A percentile compares a stretch with the other conserved stretches of the same genome.
phyloP scores from a whole-genome alignment of 2,113 vertebrate genomes.

The Dasypus novemcinctus region DNA sequence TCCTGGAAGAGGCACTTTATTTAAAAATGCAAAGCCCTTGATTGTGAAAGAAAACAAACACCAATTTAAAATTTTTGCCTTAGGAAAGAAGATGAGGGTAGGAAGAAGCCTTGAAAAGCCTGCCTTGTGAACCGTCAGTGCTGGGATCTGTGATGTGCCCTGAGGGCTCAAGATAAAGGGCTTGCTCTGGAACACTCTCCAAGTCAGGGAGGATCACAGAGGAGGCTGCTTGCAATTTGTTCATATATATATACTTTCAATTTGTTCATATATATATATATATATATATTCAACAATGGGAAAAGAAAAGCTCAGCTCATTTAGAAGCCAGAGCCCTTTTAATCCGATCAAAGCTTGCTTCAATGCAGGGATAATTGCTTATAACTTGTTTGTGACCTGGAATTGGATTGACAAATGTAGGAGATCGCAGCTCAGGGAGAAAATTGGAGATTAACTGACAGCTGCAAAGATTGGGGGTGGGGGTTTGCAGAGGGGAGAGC shows the following conservation, averaged over 20 bases:
- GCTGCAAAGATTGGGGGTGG: neutral
- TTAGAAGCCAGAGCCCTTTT: neutral
- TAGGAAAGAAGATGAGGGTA: conserved; percentile 16
- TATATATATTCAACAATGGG: neutral
- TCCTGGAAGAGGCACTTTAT: conserved; percentile 54
- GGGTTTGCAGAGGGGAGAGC: too few relatives aligned
- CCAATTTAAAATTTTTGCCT: conserved; percentile 48
- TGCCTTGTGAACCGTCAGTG: neutral
- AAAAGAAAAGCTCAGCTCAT: conserved; percentile 22
- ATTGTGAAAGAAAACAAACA: conserved; percentile 70
- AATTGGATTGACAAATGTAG: neutral
- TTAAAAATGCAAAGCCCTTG: conserved; percentile 67
- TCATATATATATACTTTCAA: neutral
- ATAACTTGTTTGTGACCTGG: conserved; percentile 39
- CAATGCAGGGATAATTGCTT: conserved; percentile 6
- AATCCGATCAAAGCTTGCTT: conserved; percentile 8
- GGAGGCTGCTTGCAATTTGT: neutral
- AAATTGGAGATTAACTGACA: neutral
- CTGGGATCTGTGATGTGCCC: accelerated
- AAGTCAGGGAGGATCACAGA: neutral
- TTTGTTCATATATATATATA: neutral
- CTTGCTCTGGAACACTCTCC: neutral
- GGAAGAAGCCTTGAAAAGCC: neutral
- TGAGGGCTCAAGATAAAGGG: neutral
- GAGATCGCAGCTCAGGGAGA: neutral